These are phyloP conservation scores for Heliconius cydno DNA, from an alignment of 2,888 invertebrate genomes.

Conservation along the genomic window DNA sequence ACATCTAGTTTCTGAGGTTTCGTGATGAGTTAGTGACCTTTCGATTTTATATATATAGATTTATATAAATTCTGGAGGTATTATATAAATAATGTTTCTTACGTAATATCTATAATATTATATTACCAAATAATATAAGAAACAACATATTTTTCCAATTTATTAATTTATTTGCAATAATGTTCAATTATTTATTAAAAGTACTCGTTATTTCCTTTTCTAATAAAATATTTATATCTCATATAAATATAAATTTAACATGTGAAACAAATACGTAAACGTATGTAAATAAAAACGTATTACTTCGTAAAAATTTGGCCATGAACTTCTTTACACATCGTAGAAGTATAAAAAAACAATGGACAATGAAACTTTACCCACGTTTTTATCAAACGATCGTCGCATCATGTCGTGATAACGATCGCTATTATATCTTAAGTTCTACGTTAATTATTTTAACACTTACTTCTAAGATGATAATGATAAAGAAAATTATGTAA, in stretches of 20 bases:
- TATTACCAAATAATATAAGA: too few species aligned
- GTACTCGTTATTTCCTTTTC: too few species aligned
- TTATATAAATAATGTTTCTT: too few species aligned
- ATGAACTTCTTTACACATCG: slow-evolving; percentile 49
- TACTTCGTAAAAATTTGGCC: slow-evolving; percentile 43
- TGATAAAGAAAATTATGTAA: neutral
- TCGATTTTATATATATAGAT: too few species aligned
- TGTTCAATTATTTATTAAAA: too few species aligned
- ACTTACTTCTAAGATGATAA: neutral
- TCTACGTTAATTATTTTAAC: slow-evolving; percentile 1
- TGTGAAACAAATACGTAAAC: neutral
- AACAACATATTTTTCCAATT: too few species aligned
- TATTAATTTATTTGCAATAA: too few species aligned
- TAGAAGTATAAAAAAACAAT: slow-evolving; percentile 44
- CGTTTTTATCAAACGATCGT: slow-evolving; percentile 54
- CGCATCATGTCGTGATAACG: slow-evolving; percentile 40
- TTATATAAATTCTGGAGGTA: too few species aligned
- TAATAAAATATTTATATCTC: too few species aligned
- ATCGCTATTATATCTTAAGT: slow-evolving; percentile 43
- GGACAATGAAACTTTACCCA: slow-evolving; percentile 54
- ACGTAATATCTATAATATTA: too few species aligned
- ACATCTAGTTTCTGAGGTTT: too few species aligned
- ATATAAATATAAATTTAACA: neutral
- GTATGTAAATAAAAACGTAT: neutral
- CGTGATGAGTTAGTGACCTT: too few species aligned